Conservation (phyloP, 2,113 vertebrate species). For the Sylvietta virens region DNA sequence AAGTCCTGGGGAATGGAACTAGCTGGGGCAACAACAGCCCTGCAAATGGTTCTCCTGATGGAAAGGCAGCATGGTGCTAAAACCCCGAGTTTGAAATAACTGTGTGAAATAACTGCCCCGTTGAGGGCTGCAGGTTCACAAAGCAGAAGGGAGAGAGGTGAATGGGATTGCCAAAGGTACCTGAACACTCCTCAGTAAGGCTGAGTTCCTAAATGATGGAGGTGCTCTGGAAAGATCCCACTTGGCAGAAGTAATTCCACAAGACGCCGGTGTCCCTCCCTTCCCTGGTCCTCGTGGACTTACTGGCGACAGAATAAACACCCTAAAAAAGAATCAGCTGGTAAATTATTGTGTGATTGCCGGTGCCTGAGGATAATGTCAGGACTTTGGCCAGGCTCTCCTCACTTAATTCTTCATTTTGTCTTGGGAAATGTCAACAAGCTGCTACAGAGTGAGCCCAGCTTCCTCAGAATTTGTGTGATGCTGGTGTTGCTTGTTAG, state of each 20-base stretch:
- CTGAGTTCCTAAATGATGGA: neutral
- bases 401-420: neutral
- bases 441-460: neutral
- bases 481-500: neutral
- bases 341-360: neutral
- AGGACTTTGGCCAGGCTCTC: neutral
- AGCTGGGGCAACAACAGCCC: neutral
- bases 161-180: neutral
- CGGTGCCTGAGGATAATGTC: neutral
- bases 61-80: neutral
- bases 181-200: neutral
- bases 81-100: neutral
- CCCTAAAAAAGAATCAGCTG: neutral
- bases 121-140: neutral
- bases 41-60: neutral
- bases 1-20: neutral
- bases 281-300: accelerated
- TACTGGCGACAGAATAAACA: neutral
- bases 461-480: neutral
- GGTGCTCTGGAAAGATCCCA: neutral
- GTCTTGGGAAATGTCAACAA: neutral
- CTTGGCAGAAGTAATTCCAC: neutral
- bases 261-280: neutral
- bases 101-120: neutral
- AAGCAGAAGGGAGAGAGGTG: neutral